A percentile compares a stretch with the other conserved stretches of the same genome.
phyloP scores from a whole-genome alignment of 2,113 vertebrate genomes.

The Hemichromis elongatus region DNA sequence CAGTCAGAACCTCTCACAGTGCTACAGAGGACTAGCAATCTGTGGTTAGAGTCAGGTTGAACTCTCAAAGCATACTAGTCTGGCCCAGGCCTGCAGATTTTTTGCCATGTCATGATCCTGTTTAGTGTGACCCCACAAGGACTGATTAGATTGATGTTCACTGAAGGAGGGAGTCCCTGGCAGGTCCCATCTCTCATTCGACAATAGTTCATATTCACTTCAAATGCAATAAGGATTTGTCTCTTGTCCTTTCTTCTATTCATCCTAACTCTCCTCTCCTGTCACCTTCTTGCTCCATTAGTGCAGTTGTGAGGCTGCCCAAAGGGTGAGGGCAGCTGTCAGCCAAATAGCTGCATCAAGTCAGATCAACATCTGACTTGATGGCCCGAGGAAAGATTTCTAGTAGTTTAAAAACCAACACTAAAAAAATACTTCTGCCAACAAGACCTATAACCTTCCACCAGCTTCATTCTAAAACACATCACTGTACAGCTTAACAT shows the following conservation, averaged over 20 bases:
- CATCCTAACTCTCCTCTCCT: not conserved
- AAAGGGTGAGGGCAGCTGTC: not conserved
- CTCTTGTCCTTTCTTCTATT: not conserved
- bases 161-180: not conserved
- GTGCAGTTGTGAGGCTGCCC: not conserved
- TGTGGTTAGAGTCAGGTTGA: not conserved
- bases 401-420: not conserved
- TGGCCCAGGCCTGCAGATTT: not conserved
- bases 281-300: not conserved
- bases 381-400: not conserved
- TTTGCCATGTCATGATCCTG: not conserved
- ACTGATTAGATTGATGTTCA: not conserved
- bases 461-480: not conserved
- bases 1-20: rapidly evolving
- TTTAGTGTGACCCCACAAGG: not conserved
- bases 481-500: not conserved
- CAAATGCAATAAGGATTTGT: not conserved
- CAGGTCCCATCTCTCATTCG: not conserved
- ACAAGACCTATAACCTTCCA: not conserved
- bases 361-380: not conserved
- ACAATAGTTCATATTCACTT: not conserved
- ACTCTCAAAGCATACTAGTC: not conserved
- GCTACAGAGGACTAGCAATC: not conserved
- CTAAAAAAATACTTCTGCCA: not conserved
- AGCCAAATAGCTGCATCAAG: not conserved